Conservation (phyloP, 2,113 vertebrate species). For the Ictalurus furcatus region DNA sequence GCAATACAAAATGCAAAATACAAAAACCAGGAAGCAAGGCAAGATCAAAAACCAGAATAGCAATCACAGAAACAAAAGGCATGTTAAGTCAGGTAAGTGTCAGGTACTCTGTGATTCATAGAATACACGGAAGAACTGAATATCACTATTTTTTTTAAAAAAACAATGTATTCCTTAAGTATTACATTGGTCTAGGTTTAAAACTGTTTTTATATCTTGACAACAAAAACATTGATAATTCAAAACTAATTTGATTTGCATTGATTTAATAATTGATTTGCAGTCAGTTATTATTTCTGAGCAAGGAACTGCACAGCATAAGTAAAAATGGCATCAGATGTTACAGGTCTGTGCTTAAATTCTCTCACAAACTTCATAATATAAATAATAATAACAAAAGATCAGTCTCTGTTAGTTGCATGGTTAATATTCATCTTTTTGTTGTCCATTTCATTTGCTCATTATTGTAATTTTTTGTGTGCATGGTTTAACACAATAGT, state of each 20-base stretch:
- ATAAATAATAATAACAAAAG: neutral
- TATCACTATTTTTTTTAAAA: too few relatives aligned
- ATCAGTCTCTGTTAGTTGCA: neutral
- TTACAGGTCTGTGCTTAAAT: neutral
- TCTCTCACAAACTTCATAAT: neutral
- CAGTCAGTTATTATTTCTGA: neutral
- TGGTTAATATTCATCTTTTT: neutral
- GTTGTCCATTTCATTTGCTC: neutral
- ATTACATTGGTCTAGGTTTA: neutral
- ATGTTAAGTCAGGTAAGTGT: too few relatives aligned
- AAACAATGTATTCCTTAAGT: too few relatives aligned
- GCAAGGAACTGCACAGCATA: neutral
- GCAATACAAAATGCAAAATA: too few relatives aligned
- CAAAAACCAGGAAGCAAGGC: too few relatives aligned
- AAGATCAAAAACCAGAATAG: too few relatives aligned
- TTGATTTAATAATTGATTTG: neutral
- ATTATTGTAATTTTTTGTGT: neutral
- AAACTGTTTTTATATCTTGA: neutral
- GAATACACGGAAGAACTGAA: too few relatives aligned
- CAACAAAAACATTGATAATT: neutral
- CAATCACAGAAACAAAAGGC: too few relatives aligned
- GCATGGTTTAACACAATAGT: neutral
- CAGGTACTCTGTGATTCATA: too few relatives aligned
- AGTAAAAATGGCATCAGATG: neutral
- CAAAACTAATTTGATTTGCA: neutral